phyloP scores from a whole-genome alignment of 2,113 vertebrate species.

The Tylochromis polylepis region DNA sequence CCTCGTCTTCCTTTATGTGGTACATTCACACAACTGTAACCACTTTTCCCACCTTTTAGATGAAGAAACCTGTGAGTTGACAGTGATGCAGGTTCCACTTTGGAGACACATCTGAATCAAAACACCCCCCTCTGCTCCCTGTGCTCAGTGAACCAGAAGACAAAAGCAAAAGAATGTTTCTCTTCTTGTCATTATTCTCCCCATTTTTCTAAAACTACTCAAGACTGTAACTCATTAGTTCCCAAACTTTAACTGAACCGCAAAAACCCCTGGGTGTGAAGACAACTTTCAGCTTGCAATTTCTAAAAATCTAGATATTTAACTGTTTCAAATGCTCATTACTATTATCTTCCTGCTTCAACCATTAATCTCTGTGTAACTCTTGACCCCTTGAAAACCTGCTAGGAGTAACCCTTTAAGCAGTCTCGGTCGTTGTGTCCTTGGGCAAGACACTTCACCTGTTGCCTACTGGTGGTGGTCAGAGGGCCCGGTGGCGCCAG shows the following conservation, averaged over 20 bases:
- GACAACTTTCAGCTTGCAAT: not conserved
- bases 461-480: no score
- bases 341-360: not conserved
- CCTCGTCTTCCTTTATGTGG: not conserved
- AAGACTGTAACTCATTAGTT: not conserved
- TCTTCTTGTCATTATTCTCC: not conserved
- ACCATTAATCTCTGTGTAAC: not conserved
- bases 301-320: not conserved
- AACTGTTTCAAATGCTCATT: not conserved
- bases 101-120: not conserved
- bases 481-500: no score
- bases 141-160: not conserved
- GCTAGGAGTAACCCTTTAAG: not conserved
- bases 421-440: no score
- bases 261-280: not conserved
- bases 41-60: not conserved
- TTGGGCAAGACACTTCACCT: no score
- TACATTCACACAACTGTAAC: not conserved
- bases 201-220: not conserved
- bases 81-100: not conserved
- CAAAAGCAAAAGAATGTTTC: not conserved
- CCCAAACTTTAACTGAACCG: not conserved
- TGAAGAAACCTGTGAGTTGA: not conserved
- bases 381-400: not conserved
- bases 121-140: not conserved